Conservation (phyloP, 2,113 vertebrate genomes). For the Chloebia gouldiae region DNA sequence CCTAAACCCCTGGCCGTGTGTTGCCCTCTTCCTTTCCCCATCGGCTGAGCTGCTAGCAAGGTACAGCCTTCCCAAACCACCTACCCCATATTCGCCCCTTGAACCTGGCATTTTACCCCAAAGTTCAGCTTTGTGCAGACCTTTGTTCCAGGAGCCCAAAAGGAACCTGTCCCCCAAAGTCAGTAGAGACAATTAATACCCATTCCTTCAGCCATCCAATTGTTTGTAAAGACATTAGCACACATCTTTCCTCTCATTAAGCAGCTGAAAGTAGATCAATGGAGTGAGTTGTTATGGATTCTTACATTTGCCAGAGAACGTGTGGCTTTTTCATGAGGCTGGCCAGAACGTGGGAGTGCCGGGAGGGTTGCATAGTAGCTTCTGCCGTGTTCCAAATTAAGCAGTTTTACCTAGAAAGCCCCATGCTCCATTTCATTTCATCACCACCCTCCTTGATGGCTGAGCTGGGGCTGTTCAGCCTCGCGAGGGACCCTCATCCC, state of each 20-base stretch:
- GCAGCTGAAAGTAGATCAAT: neutral
- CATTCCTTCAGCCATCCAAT: neutral
- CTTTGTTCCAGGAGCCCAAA: neutral
- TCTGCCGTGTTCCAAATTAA: neutral
- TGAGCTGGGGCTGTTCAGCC: neutral
- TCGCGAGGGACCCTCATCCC: neutral
- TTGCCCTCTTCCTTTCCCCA: neutral
- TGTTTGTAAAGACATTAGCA: neutral
- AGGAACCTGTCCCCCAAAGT: neutral
- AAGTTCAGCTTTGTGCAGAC: neutral
- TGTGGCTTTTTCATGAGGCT: rapidly evolving
- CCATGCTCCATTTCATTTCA: neutral
- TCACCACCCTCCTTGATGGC: neutral
- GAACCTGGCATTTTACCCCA: neutral
- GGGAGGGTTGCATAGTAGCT: neutral
- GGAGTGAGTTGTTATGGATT: rapidly evolving
- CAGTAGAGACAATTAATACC: neutral
- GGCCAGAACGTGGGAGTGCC: neutral
- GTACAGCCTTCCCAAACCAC: neutral
- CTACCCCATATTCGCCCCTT: too few relatives aligned
- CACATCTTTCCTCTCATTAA: neutral
- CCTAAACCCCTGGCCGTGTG: neutral
- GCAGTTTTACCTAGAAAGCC: neutral
- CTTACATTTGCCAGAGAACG: neutral
- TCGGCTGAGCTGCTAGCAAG: neutral